Evolutionary conservation across 2,113 vertebrate genomes (phyloP).

Genomic region (Paralichthys olivaceus): DNA sequence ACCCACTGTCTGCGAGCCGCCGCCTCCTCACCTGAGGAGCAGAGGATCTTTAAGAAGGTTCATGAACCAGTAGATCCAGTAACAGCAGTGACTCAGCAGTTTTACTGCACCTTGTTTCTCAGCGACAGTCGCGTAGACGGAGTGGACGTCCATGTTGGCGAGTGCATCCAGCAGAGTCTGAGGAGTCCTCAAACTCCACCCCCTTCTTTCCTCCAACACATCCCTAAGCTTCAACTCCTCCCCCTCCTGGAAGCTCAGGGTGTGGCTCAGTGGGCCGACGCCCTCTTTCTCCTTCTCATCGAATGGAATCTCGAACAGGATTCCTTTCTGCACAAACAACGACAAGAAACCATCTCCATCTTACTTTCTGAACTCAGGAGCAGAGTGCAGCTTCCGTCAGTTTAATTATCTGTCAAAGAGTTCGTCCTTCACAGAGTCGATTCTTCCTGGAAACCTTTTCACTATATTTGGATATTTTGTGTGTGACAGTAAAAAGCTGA

Average conservation of each 20-base stretch:
- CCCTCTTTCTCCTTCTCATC: conserved; percentile 65
- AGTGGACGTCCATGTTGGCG: conserved; percentile 74
- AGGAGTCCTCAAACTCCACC: conserved; percentile 80
- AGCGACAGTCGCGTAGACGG: conserved; percentile 47
- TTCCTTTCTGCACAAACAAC: conserved; percentile 82
- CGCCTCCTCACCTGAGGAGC: conserved; percentile 39
- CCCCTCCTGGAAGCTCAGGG: conserved; percentile 79
- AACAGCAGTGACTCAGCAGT: not conserved
- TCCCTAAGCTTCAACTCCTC: conserved; percentile 74
- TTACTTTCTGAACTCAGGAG: no score
- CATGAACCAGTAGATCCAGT: no score
- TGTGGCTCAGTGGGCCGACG: conserved; percentile 75
- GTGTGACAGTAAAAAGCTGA: no score
- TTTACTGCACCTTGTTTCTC: conserved; percentile 49
- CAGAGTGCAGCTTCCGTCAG: no score
- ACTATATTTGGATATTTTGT: no score
- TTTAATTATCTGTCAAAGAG: no score
- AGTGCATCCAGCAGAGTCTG: conserved; percentile 83
- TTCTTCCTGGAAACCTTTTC: no score
- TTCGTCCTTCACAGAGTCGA: no score
- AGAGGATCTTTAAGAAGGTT: no score
- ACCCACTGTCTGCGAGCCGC: conserved; percentile 82
- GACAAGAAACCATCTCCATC: not conserved
- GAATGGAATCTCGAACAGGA: conserved; percentile 92
- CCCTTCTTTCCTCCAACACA: conserved; percentile 53